phyloP scores from a whole-genome alignment of 2,113 vertebrate species.

The Alexandromys fortis region DNA sequence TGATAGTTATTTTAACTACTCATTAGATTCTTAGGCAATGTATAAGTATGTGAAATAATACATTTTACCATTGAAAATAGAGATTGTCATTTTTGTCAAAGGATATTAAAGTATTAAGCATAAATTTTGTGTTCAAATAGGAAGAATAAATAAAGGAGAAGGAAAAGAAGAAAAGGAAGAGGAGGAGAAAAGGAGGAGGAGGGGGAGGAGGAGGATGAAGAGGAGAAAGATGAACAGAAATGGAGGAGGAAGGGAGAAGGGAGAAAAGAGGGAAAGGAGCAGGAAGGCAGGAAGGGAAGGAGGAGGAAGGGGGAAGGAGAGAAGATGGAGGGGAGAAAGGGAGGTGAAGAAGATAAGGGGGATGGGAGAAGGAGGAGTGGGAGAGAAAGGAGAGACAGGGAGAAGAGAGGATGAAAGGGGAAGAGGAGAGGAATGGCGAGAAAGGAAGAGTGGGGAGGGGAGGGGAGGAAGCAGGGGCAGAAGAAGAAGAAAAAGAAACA shows the following conservation, averaged over 20 bases:
- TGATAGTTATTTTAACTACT: neutral
- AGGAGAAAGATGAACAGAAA: neutral
- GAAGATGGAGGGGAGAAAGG: neutral
- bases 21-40: neutral
- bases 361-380: neutral
- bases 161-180: neutral
- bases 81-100: conserved; percentile 42
- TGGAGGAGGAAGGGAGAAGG: neutral
- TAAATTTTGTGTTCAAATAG: conserved; percentile 54
- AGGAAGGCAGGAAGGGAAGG: too few relatives aligned
- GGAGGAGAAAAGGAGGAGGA: neutral
- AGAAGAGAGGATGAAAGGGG: too few relatives aligned
- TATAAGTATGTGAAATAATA: neutral
- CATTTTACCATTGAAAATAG: neutral
- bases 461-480: too few relatives aligned
- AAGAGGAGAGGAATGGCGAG: too few relatives aligned
- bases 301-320: too few relatives aligned
- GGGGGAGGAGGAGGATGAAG: neutral
- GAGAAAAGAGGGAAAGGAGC: neutral
- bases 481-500: neutral
- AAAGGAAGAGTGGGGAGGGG: too few relatives aligned
- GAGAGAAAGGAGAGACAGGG: neutral
- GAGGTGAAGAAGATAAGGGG: too few relatives aligned
- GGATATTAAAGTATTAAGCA: conserved; percentile 7
- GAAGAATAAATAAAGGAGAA: neutral